Conservation (phyloP, 2,113 vertebrate species). For the Mesitornis unicolor region DNA sequence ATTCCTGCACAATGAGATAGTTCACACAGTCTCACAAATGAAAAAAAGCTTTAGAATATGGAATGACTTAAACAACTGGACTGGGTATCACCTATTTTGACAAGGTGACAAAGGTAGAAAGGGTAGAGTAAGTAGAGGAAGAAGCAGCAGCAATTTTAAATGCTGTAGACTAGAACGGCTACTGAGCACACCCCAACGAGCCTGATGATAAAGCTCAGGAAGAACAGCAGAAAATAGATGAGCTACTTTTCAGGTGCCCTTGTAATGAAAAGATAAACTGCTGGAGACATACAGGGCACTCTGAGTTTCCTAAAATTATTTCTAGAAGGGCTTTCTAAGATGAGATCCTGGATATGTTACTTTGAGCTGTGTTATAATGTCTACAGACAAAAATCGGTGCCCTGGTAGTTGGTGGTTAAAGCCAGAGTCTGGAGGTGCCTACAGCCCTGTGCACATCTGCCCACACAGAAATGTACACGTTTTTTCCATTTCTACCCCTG, state of each 20-base stretch:
- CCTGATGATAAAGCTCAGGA: neutral
- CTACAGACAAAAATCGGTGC: neutral
- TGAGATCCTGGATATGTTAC: neutral
- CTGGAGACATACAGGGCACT: neutral
- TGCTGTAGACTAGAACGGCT: neutral
- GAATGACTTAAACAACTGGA: neutral
- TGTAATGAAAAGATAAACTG: neutral
- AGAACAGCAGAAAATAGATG: neutral
- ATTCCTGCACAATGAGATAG: neutral
- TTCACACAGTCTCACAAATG: neutral
- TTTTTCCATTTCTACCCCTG: neutral
- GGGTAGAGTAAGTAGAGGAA: neutral
- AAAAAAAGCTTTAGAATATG: neutral
- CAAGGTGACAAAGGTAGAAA: too few species aligned
- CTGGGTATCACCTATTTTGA: neutral
- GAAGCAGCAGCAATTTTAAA: neutral
- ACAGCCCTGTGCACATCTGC: neutral
- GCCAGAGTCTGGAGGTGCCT: neutral
- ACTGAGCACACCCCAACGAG: accelerated
- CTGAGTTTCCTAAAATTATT: neutral
- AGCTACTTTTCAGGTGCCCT: neutral
- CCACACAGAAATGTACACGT: neutral
- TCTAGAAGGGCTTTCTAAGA: neutral
- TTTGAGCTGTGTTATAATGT: neutral
- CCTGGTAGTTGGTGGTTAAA: neutral